These are phyloP conservation scores for Zophobas atratus DNA, from an alignment of 1,140 invertebrate genomes.

Conservation along the genomic window DNA sequence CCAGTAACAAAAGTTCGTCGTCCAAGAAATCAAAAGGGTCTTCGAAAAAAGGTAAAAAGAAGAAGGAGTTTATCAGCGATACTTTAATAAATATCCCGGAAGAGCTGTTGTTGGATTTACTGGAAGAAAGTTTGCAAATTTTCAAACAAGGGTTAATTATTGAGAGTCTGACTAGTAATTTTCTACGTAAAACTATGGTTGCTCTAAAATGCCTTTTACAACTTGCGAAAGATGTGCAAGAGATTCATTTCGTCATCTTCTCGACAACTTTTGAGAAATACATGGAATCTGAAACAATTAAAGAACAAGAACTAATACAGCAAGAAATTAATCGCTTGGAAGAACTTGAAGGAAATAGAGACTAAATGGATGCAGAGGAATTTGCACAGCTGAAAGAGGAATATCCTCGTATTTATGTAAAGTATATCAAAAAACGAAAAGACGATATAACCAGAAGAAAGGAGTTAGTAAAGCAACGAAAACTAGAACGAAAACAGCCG, in stretches of 20 bases:
- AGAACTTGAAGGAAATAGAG: not conserved
- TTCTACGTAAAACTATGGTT: slow-evolving; percentile 52
- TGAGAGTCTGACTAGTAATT: slow-evolving; percentile 58
- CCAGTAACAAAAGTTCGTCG: not conserved
- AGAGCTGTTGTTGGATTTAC: slow-evolving; percentile 55
- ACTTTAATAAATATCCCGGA: slow-evolving; percentile 54
- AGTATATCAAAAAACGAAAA: slow-evolving; percentile 52
- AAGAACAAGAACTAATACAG: slow-evolving; percentile 24
- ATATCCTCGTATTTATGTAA: slow-evolving; percentile 37
- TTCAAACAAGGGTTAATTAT: slow-evolving; percentile 57
- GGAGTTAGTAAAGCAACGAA: not conserved
- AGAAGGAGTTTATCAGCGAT: slow-evolving; percentile 31
- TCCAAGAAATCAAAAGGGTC: slow-evolving; percentile 38
- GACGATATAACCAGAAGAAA: slow-evolving; percentile 18
- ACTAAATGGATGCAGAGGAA: slow-evolving; percentile 49
- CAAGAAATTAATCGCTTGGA: slow-evolving; percentile 8
- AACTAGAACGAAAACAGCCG: not conserved
- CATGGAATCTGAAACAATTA: slow-evolving; percentile 26
- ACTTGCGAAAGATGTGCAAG: slow-evolving; percentile 55
- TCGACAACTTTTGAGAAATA: slow-evolving; percentile 50
- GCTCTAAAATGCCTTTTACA: slow-evolving; percentile 57
- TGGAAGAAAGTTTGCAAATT: slow-evolving; percentile 53
- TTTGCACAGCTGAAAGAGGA: slow-evolving; percentile 37
- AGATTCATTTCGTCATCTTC: slow-evolving; percentile 59
- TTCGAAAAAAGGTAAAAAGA: slow-evolving; percentile 36